A percentile compares a stretch with the other conserved stretches of the same genome.
phyloP scores from a whole-genome alignment of 1,140 invertebrate species.

The Drosophila sp. region DNA sequence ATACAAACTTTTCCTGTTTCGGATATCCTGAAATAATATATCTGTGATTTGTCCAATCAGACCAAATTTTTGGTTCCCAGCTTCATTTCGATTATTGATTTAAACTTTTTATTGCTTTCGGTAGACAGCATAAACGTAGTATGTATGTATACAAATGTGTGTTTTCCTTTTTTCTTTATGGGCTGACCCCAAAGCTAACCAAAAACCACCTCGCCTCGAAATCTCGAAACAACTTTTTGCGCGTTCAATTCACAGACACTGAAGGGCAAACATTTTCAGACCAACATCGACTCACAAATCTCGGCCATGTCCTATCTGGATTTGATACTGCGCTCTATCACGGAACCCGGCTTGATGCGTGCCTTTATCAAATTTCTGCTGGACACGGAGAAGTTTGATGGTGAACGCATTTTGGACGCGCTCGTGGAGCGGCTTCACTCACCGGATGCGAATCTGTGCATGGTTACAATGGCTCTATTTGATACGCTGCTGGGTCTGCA shows the following conservation, averaged over 20 bases:
- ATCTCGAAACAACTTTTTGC: conserved; percentile 84
- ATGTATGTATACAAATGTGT: conserved; percentile 49
- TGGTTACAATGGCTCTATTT: conserved; percentile 95
- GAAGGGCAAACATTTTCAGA: conserved; percentile 87
- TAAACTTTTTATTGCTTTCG: not conserved
- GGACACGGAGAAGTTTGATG: conserved; percentile 93
- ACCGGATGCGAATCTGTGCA: conserved; percentile 90
- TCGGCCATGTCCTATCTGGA: conserved; percentile 97
- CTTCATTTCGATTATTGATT: not conserved
- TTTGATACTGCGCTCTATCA: conserved; percentile 93
- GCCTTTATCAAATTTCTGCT: conserved; percentile 94
- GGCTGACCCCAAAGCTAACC: conserved; percentile 65
- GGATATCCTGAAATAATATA: too few relatives aligned
- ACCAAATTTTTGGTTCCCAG: not conserved
- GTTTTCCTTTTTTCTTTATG: conserved; percentile 49
- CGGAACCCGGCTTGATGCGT: conserved; percentile 92
- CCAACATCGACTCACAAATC: conserved; percentile 93
- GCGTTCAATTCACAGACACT: conserved; percentile 83
- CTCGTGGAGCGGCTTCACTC: conserved; percentile 90
- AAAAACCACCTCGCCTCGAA: conserved; percentile 70
- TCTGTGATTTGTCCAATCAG: not conserved
- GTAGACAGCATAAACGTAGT: conserved; percentile 29
- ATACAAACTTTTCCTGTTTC: too few relatives aligned
- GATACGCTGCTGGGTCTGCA: conserved; percentile 96
- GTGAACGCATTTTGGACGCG: conserved; percentile 90